Conservation (phyloP, 2,888 invertebrate genomes). For the Abrostola triplasia region DNA sequence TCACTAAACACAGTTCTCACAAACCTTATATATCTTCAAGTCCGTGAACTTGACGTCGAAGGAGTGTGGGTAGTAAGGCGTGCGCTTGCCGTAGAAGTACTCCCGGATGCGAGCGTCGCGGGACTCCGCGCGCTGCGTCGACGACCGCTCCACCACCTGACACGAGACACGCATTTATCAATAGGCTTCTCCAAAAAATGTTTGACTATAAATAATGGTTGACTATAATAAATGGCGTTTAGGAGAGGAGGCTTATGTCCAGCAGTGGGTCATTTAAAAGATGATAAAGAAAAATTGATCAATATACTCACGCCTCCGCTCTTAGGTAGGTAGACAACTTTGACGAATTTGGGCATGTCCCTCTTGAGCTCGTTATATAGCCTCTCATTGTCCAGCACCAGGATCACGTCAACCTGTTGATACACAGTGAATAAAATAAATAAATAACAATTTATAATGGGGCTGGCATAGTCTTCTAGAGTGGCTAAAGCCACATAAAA, state of each 20-base stretch:
- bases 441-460: too few species aligned
- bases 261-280: too few species aligned
- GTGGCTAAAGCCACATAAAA: too few species aligned
- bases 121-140: constrained; percentile 91
- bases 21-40: constrained; percentile 94
- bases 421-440: background rate
- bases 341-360: constrained; percentile 97
- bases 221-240: constrained; percentile 18
- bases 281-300: too few species aligned
- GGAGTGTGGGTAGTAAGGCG: constrained; percentile 96
- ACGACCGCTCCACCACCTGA: constrained; percentile 95
- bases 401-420: constrained; percentile 94
- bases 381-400: constrained; percentile 98
- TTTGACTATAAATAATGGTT: too few species aligned
- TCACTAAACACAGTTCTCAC: background rate
- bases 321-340: constrained; percentile 97
- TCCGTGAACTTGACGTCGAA: constrained; percentile 97
- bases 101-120: constrained; percentile 95
- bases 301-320: constrained; percentile 96
- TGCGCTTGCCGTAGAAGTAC: constrained; percentile 97
- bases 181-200: too few species aligned
- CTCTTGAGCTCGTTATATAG: constrained; percentile 97
- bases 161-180: background rate
- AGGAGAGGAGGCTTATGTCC: too few species aligned
- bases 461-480: too few species aligned